These are phyloP conservation scores for Bombycilla garrulus DNA, from an alignment of 2,113 vertebrate species.

Conservation along the genomic window DNA sequence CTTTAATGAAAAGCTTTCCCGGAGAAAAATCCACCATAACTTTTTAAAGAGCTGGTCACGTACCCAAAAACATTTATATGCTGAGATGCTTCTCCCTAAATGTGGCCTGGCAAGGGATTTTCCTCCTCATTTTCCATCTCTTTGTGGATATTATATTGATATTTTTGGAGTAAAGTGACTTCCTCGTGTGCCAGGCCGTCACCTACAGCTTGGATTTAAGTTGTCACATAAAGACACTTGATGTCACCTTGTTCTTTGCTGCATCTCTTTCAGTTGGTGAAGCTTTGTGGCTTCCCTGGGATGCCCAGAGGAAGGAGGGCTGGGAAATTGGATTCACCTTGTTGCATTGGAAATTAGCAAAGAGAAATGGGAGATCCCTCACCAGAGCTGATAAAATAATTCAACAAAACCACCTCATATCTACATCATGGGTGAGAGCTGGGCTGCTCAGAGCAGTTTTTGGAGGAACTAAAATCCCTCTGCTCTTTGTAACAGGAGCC, in stretches of 20 bases:
- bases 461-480: neutral
- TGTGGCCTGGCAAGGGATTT: neutral
- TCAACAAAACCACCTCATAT: neutral
- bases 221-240: neutral
- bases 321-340: neutral
- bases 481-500: neutral
- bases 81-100: neutral
- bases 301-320: neutral
- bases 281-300: neutral
- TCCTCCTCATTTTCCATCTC: neutral
- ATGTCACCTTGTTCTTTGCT: neutral
- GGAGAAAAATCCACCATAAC: neutral
- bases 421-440: neutral
- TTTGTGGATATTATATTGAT: neutral
- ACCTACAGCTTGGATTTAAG: neutral
- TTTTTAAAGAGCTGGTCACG: neutral
- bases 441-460: neutral
- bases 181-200: neutral
- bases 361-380: neutral
- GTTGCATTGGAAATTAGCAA: rapidly evolving
- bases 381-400: neutral
- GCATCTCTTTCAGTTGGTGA: neutral
- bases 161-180: neutral
- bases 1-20: neutral
- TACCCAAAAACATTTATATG: neutral